Evolutionary conservation across 2,113 vertebrate genomes (phyloP), one percentile per base, ranked within the genome.

Genomic region (Nycticryphes semicollaris): DNA sequence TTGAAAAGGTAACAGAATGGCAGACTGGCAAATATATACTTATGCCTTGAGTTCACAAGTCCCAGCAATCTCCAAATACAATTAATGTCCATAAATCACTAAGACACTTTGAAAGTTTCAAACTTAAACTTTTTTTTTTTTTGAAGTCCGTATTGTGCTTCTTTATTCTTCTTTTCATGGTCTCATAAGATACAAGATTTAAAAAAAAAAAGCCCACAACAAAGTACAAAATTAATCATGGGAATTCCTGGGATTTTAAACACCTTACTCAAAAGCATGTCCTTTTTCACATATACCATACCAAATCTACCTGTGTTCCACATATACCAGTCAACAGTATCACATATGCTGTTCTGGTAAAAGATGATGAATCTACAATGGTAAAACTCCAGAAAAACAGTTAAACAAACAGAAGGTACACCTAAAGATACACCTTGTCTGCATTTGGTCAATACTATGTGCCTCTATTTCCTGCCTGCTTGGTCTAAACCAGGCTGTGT

Each of bases 91-190:
- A 31, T 31, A 90, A 86, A 53, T 43, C 51, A 53, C 13, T n/a
- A 63, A 43, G 33, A 81, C 27, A 56, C 25, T 78, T 43, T 12
- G 17, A 6, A 87, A 82, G 14, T 25, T 63, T 91, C 33, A 87
- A 53, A 56, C 15, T 60, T 57, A 54, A 54, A 54, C 33, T n/a
- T n/a, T 41, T 0, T 14, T 22, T 41, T 41, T 13, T 50, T 41
- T 45, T 20, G 1, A 68, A 78, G 28, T 54, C 23, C 23, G 43
- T 18, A 12, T 10, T 56, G 68, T 41, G 56, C 14, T 86, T n/a
- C n/a, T 86, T 89, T 28, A 54, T 1, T 8, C 10, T 59, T 28
- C 10, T 75, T 33, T 60, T 74, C n/a, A 35, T 0, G 0, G 10
- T 48, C 5, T 73, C 54, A 35, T 0, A 35, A 12, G 31, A 72